Percentiles rank a stretch among this genome's conserved stretches.
Evolutionary conservation across 2,113 vertebrate genomes (phyloP).

Genomic region (Arvicanthis niloticus): DNA sequence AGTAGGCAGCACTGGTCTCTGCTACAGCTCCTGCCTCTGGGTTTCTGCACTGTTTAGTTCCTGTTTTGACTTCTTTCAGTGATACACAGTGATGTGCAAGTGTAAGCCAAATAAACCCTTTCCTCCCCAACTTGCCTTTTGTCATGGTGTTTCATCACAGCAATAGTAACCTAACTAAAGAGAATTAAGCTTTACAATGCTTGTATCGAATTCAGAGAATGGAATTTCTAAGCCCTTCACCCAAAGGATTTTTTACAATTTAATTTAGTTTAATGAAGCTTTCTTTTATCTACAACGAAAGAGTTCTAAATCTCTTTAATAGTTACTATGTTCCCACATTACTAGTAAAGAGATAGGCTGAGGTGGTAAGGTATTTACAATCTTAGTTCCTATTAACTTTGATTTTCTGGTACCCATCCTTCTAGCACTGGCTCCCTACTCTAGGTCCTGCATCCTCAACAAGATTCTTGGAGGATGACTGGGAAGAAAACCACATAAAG

Average conservation of each 20-base stretch:
- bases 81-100: neutral
- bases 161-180: neutral
- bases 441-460: neutral
- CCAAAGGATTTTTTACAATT: neutral
- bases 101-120: neutral
- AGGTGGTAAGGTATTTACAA: neutral
- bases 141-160: neutral
- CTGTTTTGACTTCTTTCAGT: neutral
- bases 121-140: neutral
- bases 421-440: neutral
- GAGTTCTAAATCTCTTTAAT: neutral
- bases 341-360: neutral
- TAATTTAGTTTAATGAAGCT: constrained; percentile 3
- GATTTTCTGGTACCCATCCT: neutral
- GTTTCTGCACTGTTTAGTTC: neutral
- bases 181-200: neutral
- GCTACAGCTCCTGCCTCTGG: neutral
- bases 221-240: neutral
- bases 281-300: neutral
- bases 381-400: neutral
- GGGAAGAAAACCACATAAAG: constrained; percentile 15
- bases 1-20: neutral
- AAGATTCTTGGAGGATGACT: neutral
- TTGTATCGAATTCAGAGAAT: neutral
- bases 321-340: neutral